Base-by-base conservation (phyloP, 1,140 invertebrate species). In the Drosophila busckii region DNA sequence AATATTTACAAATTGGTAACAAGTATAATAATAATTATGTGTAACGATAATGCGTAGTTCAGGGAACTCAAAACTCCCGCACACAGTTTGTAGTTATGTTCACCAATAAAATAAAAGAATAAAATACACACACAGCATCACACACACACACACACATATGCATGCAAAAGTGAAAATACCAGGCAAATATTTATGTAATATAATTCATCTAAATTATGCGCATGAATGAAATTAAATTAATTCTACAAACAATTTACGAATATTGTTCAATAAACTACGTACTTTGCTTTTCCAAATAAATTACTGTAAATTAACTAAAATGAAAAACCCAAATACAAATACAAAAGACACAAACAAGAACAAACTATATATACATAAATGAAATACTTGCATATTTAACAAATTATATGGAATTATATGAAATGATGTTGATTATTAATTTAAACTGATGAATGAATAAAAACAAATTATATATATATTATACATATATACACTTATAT, bases 351-450 rank as follows among this genome's bases (percentile, higher is more conserved):
- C 40, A 54, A 58, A 68, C 49, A 69, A 59, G 20, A 55, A 59
- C 31, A 70, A 68, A 60, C 55, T 55, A 70, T 54, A 84, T 70
- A 65, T 60, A 76, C 31, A 55, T 37, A 23, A 9, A 46, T 22
- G n/a, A 44, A 61, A 46, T 67, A 78, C 73, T 82, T 80, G 65
- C 65, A 73, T 80, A 84, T 84, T 80, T 60, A 71, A 78, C 53
- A 60, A 59, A 60, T 73, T 80, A 84, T 71, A 80, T 70, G 55
- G 41, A 83, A 80, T 71, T 67, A 83, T 80, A 78, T 71, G 62
- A 82, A 66, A 82, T 62, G 75, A 78, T 84, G 70, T 84, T 84
- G 78, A 76, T 84, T 84, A 78, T 84, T 84, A 65, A 84, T 84
- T 84, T 84, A 76, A 84, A 73, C 58, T 82, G 76, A 75, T 38